These are phyloP conservation scores for Mobula birostris DNA, from an alignment of 2,113 vertebrate species.

Conservation along the genomic window DNA sequence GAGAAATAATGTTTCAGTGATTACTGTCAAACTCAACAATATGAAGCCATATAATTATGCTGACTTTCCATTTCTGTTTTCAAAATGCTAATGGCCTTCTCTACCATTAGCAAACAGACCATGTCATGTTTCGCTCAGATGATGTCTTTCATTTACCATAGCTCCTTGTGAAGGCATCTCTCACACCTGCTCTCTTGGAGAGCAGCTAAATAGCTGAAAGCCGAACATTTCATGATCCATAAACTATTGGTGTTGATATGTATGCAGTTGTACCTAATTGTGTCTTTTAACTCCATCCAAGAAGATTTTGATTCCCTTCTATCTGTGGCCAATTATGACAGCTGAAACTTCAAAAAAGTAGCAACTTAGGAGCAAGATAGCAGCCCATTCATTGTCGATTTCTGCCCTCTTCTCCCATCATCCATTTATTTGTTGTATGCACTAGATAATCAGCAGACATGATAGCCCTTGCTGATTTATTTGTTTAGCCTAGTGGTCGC, in stretches of 20 bases:
- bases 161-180: background rate
- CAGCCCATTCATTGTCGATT: background rate
- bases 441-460: background rate
- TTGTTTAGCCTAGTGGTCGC: background rate
- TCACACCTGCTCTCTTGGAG: background rate
- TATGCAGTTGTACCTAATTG: background rate
- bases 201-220: background rate
- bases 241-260: background rate
- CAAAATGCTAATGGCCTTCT: background rate
- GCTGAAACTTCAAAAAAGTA: background rate
- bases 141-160: background rate
- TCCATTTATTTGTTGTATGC: background rate
- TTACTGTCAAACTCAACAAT: background rate
- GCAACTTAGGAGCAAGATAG: background rate
- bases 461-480: background rate
- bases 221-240: background rate
- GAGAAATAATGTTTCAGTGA: slow-evolving; percentile 1
- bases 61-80: background rate
- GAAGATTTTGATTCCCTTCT: background rate
- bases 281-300: background rate
- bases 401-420: background rate
- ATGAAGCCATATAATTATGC: background rate
- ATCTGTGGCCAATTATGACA: background rate
- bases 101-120: background rate
- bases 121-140: background rate